These are phyloP conservation scores for Muscina levida DNA, from an alignment of 2,888 invertebrate species.

Conservation along the genomic window DNA sequence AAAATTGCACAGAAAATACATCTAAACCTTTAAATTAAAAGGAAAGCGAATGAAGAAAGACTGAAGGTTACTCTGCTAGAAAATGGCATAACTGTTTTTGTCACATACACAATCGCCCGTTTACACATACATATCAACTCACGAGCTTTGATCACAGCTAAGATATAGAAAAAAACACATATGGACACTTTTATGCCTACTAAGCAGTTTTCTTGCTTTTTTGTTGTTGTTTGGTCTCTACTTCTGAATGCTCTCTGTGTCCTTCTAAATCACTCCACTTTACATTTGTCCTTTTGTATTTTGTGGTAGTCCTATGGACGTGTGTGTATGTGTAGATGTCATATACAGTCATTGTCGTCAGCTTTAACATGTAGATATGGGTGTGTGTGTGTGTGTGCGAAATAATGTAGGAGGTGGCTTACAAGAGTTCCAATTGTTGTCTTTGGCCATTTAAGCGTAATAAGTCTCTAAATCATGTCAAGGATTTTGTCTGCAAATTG, in stretches of 20 bases:
- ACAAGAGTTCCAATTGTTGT: too few species aligned
- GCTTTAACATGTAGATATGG: slow-evolving; percentile 4
- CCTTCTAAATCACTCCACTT: slow-evolving; percentile 54
- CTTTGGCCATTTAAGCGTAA: too few species aligned
- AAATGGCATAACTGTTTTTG: slow-evolving; percentile 26
- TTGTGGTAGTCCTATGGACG: slow-evolving; percentile 9
- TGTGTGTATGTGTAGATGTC: slow-evolving; percentile 35
- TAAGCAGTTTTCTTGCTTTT: slow-evolving; percentile 48
- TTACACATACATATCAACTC: slow-evolving; percentile 21
- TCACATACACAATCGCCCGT: slow-evolving; percentile 45
- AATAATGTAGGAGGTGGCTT: slow-evolving; percentile 13
- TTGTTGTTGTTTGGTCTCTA: slow-evolving; percentile 2
- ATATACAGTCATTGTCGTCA: slow-evolving; percentile 43
- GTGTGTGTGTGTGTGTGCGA: slow-evolving; percentile 8
- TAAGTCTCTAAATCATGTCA: too few species aligned
- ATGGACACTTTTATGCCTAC: slow-evolving; percentile 58
- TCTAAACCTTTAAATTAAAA: slow-evolving; percentile 41
- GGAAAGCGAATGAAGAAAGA: background rate
- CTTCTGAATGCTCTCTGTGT: background rate
- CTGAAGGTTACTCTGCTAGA: slow-evolving; percentile 46
- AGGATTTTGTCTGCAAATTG: too few species aligned
- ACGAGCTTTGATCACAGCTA: too few species aligned
- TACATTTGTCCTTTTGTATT: slow-evolving; percentile 40
- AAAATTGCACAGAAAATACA: slow-evolving; percentile 13
- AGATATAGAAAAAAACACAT: slow-evolving; percentile 11